Base-by-base conservation (phyloP, 2,888 invertebrate species). In the Cremastinae sp. region DNA sequence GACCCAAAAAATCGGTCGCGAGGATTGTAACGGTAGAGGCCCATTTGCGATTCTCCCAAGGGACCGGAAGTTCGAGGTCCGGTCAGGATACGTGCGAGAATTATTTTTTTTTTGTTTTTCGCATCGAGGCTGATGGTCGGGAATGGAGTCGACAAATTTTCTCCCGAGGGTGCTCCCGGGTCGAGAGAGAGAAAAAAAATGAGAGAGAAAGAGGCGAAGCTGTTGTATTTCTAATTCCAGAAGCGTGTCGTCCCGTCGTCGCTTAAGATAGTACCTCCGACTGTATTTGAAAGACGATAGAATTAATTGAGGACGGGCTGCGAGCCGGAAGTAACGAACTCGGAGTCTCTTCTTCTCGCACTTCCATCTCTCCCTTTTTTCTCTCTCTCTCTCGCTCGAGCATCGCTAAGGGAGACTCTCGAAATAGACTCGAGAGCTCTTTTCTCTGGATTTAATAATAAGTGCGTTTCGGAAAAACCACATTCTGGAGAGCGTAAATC, bases 151-250 rank as follows among this genome's bases (percentile, higher is more conserved):
- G 66, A 18, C 36, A 28, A 47, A 58, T 20, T 28, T 68, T 68
- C 59, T 51, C 18, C n/a, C 36, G 45, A 45, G 20, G 53, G 54
- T n/a, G 38, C 8, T 34, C 9, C 47, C 49, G 45, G 54, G 51
- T 53, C 59, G 28, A 36, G 18, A 49, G 18, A 47, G 54, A 34
- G 1, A 18, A 14, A n/a, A 16, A n/a, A n/a, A n/a, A n/a, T n/a
- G n/a, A n/a, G n/a, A n/a, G n/a, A n/a, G n/a, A n/a, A n/a, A n/a
- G n/a, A n/a, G n/a, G n/a, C n/a, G n/a, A n/a, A n/a, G n/a, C n/a
- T n/a, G n/a, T n/a, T 41, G 41, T 14, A 53, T 64, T 76, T 73
- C 72, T 64, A 73, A 76, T 76, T 76, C 76, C 59, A 64, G 69
- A 58, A 38, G 72, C 76, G 73, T 73, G 58, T 69, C 53, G 53